Evolutionary conservation across 1,140 invertebrate species (phyloP).

Genomic region (Chelonus insularis): DNA sequence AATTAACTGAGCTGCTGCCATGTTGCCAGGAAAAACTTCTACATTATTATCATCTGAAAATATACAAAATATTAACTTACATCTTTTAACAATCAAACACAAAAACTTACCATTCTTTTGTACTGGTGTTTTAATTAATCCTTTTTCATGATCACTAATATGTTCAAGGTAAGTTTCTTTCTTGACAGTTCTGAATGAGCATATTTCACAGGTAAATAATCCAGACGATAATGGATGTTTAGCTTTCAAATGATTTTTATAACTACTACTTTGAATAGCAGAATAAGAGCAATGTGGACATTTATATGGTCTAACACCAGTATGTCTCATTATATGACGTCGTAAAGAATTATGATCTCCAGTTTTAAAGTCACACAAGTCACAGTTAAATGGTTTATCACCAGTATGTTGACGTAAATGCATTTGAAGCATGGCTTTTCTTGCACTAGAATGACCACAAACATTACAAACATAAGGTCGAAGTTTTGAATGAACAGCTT

Average conservation of each 20-base stretch:
- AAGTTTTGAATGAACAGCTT: conserved; percentile 76
- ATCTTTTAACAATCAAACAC: no score
- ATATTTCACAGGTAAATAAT: conserved; percentile 63
- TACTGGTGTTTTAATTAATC: conserved; percentile 49
- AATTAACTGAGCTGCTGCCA: conserved; percentile 62
- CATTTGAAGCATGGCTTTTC: conserved; percentile 70
- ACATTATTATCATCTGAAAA: conserved; percentile 43
- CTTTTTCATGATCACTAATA: conserved; percentile 63
- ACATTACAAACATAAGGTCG: conserved; percentile 77
- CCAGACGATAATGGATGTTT: conserved; percentile 66
- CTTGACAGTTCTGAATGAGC: conserved; percentile 66
- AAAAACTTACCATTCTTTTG: conserved; percentile 47
- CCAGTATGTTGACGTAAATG: conserved; percentile 73
- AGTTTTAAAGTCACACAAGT: conserved; percentile 70
- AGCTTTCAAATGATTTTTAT: conserved; percentile 68
- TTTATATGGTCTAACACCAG: conserved; percentile 67
- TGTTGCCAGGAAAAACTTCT: conserved; percentile 59
- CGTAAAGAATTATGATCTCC: conserved; percentile 74
- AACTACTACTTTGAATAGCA: conserved; percentile 69
- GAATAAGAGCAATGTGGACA: conserved; percentile 73
- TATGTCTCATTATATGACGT: conserved; percentile 76
- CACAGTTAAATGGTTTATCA: conserved; percentile 76
- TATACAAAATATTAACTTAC: conserved; percentile 1
- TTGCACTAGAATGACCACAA: conserved; percentile 73
- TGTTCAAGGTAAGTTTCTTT: conserved; percentile 63